Base-by-base conservation (phyloP, 2,888 invertebrate species). In the Parnassius mnemosyne region DNA sequence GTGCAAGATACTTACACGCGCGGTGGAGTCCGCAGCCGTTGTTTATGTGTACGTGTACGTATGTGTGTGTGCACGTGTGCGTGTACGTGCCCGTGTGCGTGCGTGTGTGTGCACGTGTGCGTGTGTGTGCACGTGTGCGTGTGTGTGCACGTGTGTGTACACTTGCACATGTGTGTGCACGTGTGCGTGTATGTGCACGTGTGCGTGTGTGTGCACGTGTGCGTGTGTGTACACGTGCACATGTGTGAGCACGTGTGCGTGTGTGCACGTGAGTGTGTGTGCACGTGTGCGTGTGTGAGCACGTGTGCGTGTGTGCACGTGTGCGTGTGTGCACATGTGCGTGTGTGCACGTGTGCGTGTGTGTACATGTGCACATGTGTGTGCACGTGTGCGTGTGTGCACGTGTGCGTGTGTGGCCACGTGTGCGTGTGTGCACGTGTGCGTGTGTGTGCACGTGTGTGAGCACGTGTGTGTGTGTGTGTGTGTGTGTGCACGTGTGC, bases 221-320 rank as follows among this genome's bases (percentile, higher is more conserved):
- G n/a, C 89, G 93, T 11, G 44, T 44, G 2, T 12, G 10, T n/a
- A n/a, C n/a, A n/a, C n/a, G 16, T 16, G 16, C 12, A 12, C 12
- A n/a, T n/a, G 13, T n/a, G 46, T 7, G 46, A n/a, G 7, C 3
- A 11, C 7, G 46, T 5, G 12, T 46, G n/a, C 46, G n/a, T n/a
- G n/a, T n/a, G n/a, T n/a, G n/a, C n/a, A n/a, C n/a, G n/a, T n/a
- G n/a, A n/a, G 3, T 1, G n/a, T 2, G n/a, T 47, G 7, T 5
- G 47, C 1, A 0, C 46, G 47, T 11, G 46, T 12, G 46, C 2
- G 46, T 3, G 2, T 1, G 16, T 16, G 16, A 1, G 1, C 16
- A 1, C 16, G 16, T 16, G 16, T 46, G 46, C 46, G 10, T 46
- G 46, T 1, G 46, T 16, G 16, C 16, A 1, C 1, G 16, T 16